Percentiles rank a stretch among this genome's conserved stretches.
phyloP scores from a whole-genome alignment of 2,113 vertebrate genomes.

The Pyrgilauda ruficollis region DNA sequence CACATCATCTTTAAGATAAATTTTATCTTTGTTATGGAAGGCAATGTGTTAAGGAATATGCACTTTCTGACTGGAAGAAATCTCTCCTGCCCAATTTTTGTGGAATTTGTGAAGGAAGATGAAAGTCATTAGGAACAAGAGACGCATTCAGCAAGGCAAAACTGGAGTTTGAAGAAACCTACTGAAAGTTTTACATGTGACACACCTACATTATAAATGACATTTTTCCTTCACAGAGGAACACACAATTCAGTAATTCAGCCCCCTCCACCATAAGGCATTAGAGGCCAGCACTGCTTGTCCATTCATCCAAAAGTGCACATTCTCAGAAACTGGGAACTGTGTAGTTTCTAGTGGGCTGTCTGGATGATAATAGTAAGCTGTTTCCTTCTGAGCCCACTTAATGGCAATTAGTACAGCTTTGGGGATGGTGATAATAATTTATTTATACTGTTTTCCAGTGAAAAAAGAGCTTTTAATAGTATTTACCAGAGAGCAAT shows the following conservation, averaged over 20 bases:
- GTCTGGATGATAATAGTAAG: background rate
- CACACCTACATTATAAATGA: constrained; percentile 63
- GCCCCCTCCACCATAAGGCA: background rate
- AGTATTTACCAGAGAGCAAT: background rate
- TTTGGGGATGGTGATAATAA: background rate
- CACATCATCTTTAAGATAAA: background rate
- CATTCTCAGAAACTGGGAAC: constrained; percentile 24
- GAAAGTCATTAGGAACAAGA: constrained; percentile 22
- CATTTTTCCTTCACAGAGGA: constrained; percentile 49
- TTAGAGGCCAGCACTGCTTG: constrained; percentile 29
- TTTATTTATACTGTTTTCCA: background rate
- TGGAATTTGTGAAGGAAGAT: constrained; percentile 57
- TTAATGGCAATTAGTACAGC: background rate
- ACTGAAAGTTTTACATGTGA: constrained; percentile 51
- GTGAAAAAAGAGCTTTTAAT: background rate
- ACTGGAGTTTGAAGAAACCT: constrained; percentile 10
- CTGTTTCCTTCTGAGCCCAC: constrained; percentile 19
- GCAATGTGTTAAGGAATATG: background rate
- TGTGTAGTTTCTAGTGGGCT: background rate
- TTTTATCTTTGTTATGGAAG: background rate
- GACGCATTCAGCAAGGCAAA: background rate
- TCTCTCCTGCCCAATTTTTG: background rate
- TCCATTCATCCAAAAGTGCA: constrained; percentile 65
- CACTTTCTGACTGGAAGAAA: background rate
- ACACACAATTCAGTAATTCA: constrained; percentile 61